Base-by-base conservation (phyloP, 2,797 vertebrate species). In the Anguilla anguilla region DNA sequence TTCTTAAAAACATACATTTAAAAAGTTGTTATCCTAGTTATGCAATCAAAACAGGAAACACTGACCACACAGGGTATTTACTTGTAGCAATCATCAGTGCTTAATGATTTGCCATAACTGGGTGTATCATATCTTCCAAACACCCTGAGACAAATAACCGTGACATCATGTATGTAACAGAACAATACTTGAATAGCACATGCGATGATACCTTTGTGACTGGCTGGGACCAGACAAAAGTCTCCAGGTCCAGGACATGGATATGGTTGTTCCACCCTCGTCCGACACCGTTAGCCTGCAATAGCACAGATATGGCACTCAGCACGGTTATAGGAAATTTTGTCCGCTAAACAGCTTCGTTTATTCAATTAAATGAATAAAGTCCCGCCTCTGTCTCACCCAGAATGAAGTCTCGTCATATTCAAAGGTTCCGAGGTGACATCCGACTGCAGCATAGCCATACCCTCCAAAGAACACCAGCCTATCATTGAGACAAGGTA, bases 401-500 rank as follows among this genome's bases (percentile, higher is more conserved):
- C 96, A 94, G 88, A 97, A 95, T 28, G 98, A 98, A 0, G 97
- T 97, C 92, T 98, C 97, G 86, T 99, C 98, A 17, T 97, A 98
- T 92, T 98, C 97, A 92, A 99, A 99, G 0, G 96, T 98, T 90
- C 98, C 98, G 64, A 94, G 92, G 90, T 98, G 97, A 57, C 95
- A 93, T 64, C 96, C 97, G 91, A 97, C 96, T 51, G 97, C 96
- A 81, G 96, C 96, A 69, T 99, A 99, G 53, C 98, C 98, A 55
- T 99, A 99, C n/a, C 98, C 98, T n/a, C 98, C 98, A 91, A 99
- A 99, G 95, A 97, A 99, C 90, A 98, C 94, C 25, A 99, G 93
- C 93, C 98, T 88, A 39, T 87, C 22, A 88, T 7, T 86, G 43
- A 39, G 28, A 86, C 15, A 87, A 43, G 67, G 13, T 15, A 15